Base-by-base conservation (phyloP, 2,888 invertebrate genomes). In the Drosophila seclusa region DNA sequence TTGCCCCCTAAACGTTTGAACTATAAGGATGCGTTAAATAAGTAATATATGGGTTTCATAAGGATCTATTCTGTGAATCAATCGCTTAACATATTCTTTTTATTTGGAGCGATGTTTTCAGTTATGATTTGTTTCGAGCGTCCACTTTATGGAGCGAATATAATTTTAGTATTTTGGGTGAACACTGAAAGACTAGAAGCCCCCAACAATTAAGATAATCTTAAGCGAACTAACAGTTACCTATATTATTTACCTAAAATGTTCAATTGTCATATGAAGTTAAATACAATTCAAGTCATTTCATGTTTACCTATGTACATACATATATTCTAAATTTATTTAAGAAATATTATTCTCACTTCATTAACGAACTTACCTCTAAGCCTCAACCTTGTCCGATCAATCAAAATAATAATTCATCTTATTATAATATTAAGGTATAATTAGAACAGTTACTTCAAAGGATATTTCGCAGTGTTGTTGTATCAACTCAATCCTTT, bases 401-500 rank as follows among this genome's bases (percentile, higher is more conserved):
- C 8, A 38, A 0, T 42, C 13, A 6, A 2, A 45, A 7, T 21
- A 45, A 21, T 7, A 21, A 21, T 45, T 21, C 1, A 21, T 13
- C 4, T 21, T 21, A 16, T 42, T 42, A 21, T 6, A 13, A 42
- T 2, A 42, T n/a, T n/a, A 24, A 21, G 45, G 7, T 32, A 16
- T 36, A 7, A 45, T 50, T 6, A 4, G 18, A 31, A 10, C 4
- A 8, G 24, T 8, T 16, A 16, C 16, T 16, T 36, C 66, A n/a
- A n/a, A 53, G 70, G 38, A 69, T 60, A 36, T 49, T 0, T 29
- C 11, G 4, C n/a, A 8, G 10, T 16, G 34, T 24, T 34, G 24
- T 38, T 29, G 16, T 3, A 16, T 18, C n/a, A 21, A 8, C 7
- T n/a, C n/a, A 21, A 63, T 50, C 45, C 60, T 73, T 63, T 61